Evolutionary conservation across 2,888 invertebrate genomes (phyloP), one percentile per base, ranked within the genome.

Genomic region (Vanessa cardui): DNA sequence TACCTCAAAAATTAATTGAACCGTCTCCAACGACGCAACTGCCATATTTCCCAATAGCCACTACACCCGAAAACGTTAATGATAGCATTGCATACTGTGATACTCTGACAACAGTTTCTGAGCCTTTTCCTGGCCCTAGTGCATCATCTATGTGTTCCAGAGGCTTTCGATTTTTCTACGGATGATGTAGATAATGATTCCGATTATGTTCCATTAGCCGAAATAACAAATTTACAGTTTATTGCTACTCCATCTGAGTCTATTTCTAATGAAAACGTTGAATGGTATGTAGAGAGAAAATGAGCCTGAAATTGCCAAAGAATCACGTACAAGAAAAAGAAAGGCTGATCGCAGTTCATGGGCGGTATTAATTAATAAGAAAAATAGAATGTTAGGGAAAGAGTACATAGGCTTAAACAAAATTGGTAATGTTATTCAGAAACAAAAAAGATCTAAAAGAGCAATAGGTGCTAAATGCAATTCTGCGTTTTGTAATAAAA

Each of bases 321-420:
- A 60, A 59, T 71, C 71, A 50, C 63, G 71, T 58, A 66, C 61
- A 58, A 66, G 66, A 68, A 71, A 69, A 69, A 58, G 71, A 54
- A 69, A 71, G 62, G 68, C 69, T 64, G 67, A 72, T 59, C 64
- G 65, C 6, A 54, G 49, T 44, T 58, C 62, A 12, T 65, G 67
- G 65, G 65, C 61, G 63, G 60, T 49, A 65, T 47, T 62, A 62
- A 49, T 49, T 49, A 49, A 49, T 49, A 49, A 20, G 49, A 49
- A 49, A 49, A 49, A 49, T 49, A 49, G 18, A 49, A 49, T 49
- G 49, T 49, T 49, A 49, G 49, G 49, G n/a, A 49, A 49, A 49
- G 49, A 49, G 49, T 49, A 49, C 20, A 49, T 49, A 20, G 49
- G 20, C 49, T 49, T 49, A 49, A 49, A 49, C 26, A 49, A 49